A percentile compares a stretch with the other conserved stretches of the same genome.
These are phyloP conservation scores for Trilocha varians DNA, from an alignment of 2,888 invertebrate genomes.

Conservation along the genomic window DNA sequence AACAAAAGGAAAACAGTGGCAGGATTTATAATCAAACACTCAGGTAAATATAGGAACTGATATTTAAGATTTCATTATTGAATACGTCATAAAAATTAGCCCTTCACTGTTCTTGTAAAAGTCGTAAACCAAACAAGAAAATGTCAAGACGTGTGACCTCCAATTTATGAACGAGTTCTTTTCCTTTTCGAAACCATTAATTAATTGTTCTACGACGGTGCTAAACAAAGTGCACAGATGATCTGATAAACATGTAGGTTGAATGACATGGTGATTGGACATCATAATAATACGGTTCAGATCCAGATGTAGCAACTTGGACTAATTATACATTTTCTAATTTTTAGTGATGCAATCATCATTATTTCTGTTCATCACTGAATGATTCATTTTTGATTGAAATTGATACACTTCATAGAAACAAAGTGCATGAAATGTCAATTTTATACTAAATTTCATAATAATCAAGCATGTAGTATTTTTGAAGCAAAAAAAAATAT, in stretches of 20 bases:
- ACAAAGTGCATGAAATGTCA: too few species aligned
- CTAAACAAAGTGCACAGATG: constrained; percentile 17
- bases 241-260: constrained; percentile 41
- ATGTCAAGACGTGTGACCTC: constrained; percentile 65
- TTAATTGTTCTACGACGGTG: constrained; percentile 2
- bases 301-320: too few species aligned
- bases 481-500: too few species aligned
- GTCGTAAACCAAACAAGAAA: constrained; percentile 46
- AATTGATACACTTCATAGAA: too few species aligned
- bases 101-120: constrained; percentile 55
- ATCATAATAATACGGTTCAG: too few species aligned
- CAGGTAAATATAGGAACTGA: constrained; percentile 33
- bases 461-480: too few species aligned
- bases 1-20: constrained; percentile 59
- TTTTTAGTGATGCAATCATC: neutral
- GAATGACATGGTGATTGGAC: constrained; percentile 43
- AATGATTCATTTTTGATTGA: too few species aligned
- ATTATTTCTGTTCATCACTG: too few species aligned
- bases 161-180: constrained; percentile 37
- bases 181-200: neutral
- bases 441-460: too few species aligned
- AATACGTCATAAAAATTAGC: constrained; percentile 28
- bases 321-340: neutral
- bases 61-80: neutral
- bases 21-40: constrained; percentile 14